phyloP scores from a whole-genome alignment of 2,888 invertebrate species.

The Heliconius charithonia region DNA sequence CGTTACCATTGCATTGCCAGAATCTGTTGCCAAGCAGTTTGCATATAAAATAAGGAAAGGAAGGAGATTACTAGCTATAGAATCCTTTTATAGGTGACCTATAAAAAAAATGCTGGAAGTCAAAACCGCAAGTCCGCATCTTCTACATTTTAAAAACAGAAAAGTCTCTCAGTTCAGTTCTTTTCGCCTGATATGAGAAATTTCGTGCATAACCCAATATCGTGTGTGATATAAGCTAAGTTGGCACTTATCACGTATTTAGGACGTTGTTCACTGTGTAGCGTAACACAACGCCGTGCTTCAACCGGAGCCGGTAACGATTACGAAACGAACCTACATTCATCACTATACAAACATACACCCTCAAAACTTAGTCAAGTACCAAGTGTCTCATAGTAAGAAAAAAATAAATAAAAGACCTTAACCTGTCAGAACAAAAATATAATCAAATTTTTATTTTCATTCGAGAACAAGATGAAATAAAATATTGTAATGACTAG shows the following conservation, averaged over 20 bases:
- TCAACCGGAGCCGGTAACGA: background rate
- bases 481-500: constrained; percentile 14
- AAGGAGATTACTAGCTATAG: background rate
- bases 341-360: background rate
- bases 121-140: background rate
- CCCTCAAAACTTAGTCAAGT: background rate
- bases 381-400: background rate
- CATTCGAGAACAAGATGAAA: background rate
- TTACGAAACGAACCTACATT: background rate
- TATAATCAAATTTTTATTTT: background rate
- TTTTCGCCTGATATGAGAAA: too few species aligned
- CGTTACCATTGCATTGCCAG: constrained; percentile 18
- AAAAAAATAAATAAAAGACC: background rate
- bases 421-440: background rate
- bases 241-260: too few species aligned
- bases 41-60: constrained; percentile 12
- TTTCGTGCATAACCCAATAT: too few species aligned
- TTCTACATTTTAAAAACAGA: background rate
- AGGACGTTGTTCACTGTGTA: background rate
- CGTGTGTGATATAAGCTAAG: too few species aligned
- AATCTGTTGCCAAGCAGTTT: constrained; percentile 15
- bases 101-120: background rate
- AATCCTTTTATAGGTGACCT: too few species aligned
- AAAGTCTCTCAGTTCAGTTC: too few species aligned
- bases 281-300: background rate